Evolutionary conservation across 2,888 invertebrate species (phyloP), one percentile per base, ranked within the genome.

Genomic region (Nasonovia ribisnigri): DNA sequence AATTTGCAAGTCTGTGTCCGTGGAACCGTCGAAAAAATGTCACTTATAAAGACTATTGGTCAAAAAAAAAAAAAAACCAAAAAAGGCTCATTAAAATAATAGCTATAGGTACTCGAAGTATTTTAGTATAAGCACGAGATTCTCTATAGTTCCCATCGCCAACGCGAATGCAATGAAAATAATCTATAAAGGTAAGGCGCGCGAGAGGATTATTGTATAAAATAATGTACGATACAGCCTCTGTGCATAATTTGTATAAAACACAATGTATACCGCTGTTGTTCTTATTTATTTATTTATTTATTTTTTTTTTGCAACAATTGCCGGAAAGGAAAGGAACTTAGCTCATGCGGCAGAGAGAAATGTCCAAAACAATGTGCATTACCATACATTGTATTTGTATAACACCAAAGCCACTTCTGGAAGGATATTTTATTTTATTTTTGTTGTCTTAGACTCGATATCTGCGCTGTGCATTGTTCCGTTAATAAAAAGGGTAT

Each of bases 351-450:
- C 24, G 88, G 36, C 48, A 43, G n/a, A 88, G 20, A 54, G 84
- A 57, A 84, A 60, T 11, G 87, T 92, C 54, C 88, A 88, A 92
- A 92, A 92, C 88, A 88, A 92, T 88, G 92, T 20, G 77, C 88
- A 84, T 92, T 84, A 88, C 88, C 77, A 88, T 92, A 88, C 26
- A 67, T 87, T 24, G 91, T 46, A n/a, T 91, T 91, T 57, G 84
- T n/a, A 86, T 46, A 86, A 46, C 91, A 86, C 91, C 57, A 57
- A 86, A 91, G 91, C 84, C 57, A 57, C 84, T 91, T n/a, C 36
- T 43, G 43, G 43, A 91, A 84, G 16, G 84, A 86, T 91, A 57
- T 86, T 54, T 84, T 54, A 46, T 42, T 42, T 60, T 88, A 54
- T 88, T 89, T 60, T 54, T 90, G 13, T 42, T 86, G 86, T 91